A percentile compares a stretch with the other conserved stretches of the same genome.
phyloP scores from a whole-genome alignment of 1,140 invertebrate species.

The Melipona quadrifasciata region DNA sequence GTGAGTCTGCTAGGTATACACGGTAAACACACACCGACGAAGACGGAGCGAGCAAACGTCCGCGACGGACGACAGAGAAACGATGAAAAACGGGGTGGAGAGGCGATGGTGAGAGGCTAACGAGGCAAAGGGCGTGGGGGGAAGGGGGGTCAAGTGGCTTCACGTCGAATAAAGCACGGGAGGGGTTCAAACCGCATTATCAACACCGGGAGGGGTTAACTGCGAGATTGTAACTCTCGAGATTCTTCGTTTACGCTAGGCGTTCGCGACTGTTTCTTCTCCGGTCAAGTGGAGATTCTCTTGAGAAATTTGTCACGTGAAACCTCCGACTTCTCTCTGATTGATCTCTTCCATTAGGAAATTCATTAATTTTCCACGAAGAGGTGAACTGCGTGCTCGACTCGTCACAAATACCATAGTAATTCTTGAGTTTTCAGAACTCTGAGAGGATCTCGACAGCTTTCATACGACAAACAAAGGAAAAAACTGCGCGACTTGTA shows the following conservation, averaged over 20 bases:
- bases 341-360: too few relatives aligned
- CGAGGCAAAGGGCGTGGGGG: neutral
- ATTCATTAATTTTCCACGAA: too few relatives aligned
- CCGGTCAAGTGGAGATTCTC: too few relatives aligned
- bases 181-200: constrained; percentile 67
- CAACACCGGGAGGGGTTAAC: constrained; percentile 72
- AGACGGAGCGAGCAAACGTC: constrained; percentile 29
- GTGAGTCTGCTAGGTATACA: constrained; percentile 53
- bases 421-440: too few relatives aligned
- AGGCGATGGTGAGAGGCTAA: neutral
- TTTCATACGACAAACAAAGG: too few relatives aligned
- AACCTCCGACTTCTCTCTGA: neutral
- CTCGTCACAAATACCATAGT: too few relatives aligned
- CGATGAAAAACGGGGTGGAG: neutral
- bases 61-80: neutral
- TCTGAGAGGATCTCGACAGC: too few relatives aligned
- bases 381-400: too few relatives aligned
- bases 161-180: constrained; percentile 27
- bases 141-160: neutral
- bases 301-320: neutral
- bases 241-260: constrained; percentile 25
- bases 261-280: neutral
- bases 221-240: constrained; percentile 60
- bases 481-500: too few relatives aligned
- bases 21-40: constrained; percentile 38